These are phyloP conservation scores for Harmothoe impar DNA, from an alignment of 2,888 invertebrate species.

Conservation along the genomic window DNA sequence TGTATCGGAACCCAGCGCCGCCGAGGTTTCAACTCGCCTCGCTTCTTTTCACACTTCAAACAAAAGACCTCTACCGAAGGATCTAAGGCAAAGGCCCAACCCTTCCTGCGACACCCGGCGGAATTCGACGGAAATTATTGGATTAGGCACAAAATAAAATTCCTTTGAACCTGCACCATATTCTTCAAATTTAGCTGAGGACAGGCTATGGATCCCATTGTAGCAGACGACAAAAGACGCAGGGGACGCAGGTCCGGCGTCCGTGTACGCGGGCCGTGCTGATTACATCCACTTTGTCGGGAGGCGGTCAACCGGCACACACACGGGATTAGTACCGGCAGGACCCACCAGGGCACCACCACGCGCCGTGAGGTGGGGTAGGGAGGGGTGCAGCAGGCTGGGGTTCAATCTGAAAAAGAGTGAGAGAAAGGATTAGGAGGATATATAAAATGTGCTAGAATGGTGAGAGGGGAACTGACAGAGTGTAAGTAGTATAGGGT, in stretches of 20 bases:
- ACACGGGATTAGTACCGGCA: conserved; percentile 20
- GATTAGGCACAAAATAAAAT: conserved; percentile 60
- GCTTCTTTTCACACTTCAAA: conserved; percentile 41
- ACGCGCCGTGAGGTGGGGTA: background rate
- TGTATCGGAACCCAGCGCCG: conserved; percentile 48
- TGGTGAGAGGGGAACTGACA: no score
- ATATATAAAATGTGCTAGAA: no score
- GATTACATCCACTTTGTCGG: conserved; percentile 30
- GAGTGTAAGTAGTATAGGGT: no score
- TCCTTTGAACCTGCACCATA: conserved; percentile 42
- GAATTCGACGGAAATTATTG: conserved; percentile 59
- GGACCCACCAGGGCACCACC: background rate
- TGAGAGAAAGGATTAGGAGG: no score
- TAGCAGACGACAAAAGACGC: conserved; percentile 31
- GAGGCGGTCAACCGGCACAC: conserved; percentile 17
- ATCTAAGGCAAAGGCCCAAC: conserved; percentile 39
- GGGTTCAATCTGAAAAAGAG: no score
- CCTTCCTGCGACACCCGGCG: background rate
- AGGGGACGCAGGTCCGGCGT: background rate
- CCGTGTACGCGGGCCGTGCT: background rate
- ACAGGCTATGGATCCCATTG: conserved; percentile 35
- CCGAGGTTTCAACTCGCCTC: background rate
- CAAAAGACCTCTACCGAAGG: background rate
- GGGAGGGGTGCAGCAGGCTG: background rate
- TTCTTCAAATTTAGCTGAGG: conserved; percentile 53